Percentiles rank a stretch among this genome's conserved stretches.
Conservation (phyloP, 1,140 invertebrate species). For the Saccostrea glomerata region DNA sequence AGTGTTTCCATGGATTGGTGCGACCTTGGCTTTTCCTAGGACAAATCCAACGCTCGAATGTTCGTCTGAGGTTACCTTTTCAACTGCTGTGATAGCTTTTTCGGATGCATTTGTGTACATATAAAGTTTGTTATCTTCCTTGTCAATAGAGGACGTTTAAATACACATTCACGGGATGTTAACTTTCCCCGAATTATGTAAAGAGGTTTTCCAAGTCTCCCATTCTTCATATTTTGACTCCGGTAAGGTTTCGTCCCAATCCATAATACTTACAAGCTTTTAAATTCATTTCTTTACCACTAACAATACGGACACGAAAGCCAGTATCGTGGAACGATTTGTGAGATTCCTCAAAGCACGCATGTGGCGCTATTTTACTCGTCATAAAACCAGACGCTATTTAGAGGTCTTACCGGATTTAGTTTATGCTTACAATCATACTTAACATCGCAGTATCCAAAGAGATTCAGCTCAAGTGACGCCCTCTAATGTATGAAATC, state of each 20-base stretch:
- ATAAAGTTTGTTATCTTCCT: conserved; percentile 69
- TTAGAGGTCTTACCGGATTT: conserved; percentile 37
- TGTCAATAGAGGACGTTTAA: conserved; percentile 66
- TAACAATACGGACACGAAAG: conserved; percentile 19
- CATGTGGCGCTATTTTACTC: conserved; percentile 51
- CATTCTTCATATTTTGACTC: conserved; percentile 36
- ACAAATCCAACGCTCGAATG: neutral
- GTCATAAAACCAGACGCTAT: conserved; percentile 20
- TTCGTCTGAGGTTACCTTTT: neutral
- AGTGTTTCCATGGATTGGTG: no score
- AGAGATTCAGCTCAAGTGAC: conserved; percentile 1
- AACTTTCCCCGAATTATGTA: conserved; percentile 7
- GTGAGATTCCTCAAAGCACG: conserved; percentile 23
- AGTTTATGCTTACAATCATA: conserved; percentile 35
- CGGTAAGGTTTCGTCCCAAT: conserved; percentile 52
- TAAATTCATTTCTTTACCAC: conserved; percentile 23
- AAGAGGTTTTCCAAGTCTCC: conserved; percentile 41
- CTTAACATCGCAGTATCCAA: conserved; percentile 24
- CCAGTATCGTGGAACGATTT: conserved; percentile 45
- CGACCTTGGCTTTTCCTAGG: neutral
- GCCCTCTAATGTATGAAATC: neutral
- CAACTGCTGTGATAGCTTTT: conserved; percentile 49
- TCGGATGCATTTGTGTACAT: conserved; percentile 53
- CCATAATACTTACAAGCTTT: neutral
- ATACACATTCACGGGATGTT: conserved; percentile 40